Conservation (phyloP, 2,797 vertebrate genomes). For the Leptodactylus fallax region DNA sequence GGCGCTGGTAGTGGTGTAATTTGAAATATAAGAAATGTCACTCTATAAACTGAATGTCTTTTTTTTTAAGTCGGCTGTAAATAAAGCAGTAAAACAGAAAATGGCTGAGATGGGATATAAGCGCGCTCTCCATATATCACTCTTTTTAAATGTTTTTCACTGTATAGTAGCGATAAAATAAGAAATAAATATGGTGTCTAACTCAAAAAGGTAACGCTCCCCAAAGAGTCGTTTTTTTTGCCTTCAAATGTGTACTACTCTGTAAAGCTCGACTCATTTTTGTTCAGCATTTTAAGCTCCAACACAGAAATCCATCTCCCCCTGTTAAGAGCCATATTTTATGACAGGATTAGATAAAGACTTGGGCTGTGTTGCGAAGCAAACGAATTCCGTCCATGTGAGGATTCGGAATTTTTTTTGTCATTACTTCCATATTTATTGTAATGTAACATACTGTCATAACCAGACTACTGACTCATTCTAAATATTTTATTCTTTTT, state of each 20-base stretch:
- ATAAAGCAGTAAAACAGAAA: conserved; percentile 60
- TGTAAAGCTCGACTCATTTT: conserved; percentile 58
- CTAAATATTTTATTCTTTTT: not conserved
- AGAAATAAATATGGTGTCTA: conserved; percentile 63
- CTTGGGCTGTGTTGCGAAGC: conserved; percentile 51
- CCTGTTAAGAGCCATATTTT: conserved; percentile 58
- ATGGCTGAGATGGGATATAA: conserved; percentile 54
- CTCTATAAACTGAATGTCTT: conserved; percentile 49
- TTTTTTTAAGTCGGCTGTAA: conserved; percentile 51
- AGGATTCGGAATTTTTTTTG: conserved; percentile 32
- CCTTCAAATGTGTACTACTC: conserved; percentile 52
- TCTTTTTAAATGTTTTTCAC: conserved; percentile 60
- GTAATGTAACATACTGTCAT: not conserved
- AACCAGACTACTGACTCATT: not conserved
- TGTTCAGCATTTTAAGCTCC: conserved; percentile 61
- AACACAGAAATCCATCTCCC: conserved; percentile 61
- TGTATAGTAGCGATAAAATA: conserved; percentile 59
- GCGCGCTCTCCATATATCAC: conserved; percentile 54
- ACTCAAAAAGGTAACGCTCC: conserved; percentile 63
- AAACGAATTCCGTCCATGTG: conserved; percentile 49
- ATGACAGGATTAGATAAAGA: conserved; percentile 56
- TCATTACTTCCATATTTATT: conserved; percentile 47
- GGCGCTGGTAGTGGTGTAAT: conserved; percentile 16
- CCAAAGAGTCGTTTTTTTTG: conserved; percentile 53
- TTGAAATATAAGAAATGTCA: conserved; percentile 58